Evolutionary conservation across 2,797 vertebrate species (phyloP).

Genomic region (Eutrigla gurnardus): DNA sequence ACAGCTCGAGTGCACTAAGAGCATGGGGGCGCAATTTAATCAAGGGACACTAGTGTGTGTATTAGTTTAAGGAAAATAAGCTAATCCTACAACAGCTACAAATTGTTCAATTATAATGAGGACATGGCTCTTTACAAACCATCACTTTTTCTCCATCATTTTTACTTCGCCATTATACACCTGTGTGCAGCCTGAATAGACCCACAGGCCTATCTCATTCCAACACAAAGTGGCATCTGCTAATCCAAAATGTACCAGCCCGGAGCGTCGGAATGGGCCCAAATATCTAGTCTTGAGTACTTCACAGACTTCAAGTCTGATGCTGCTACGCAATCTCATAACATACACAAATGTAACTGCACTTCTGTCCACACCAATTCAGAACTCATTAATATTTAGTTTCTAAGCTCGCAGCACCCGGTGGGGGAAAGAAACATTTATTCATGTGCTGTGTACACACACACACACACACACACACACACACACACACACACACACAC

Average conservation of each 20-base stretch:
- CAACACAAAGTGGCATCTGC: conserved; percentile 72
- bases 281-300: conserved; percentile 51
- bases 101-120: conserved; percentile 81
- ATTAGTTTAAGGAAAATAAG: conserved; percentile 72
- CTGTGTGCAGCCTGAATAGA: conserved; percentile 70
- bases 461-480: neutral
- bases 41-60: conserved; percentile 69
- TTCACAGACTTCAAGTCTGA: conserved; percentile 45
- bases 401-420: conserved; percentile 4
- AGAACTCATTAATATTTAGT: conserved; percentile 31
- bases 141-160: conserved; percentile 65
- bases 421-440: neutral
- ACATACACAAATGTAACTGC: conserved; percentile 32
- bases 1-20: conserved; percentile 72
- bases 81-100: conserved; percentile 80
- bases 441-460: neutral
- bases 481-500: neutral
- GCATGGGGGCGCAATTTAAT: conserved; percentile 72
- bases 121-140: conserved; percentile 76
- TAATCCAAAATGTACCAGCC: conserved; percentile 71
- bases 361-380: conserved; percentile 42
- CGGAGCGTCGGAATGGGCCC: conserved; percentile 31
- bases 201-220: conserved; percentile 67
- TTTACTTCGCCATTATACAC: conserved; percentile 67
- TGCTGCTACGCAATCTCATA: conserved; percentile 39